These are phyloP conservation scores for Toxotes lorentzi DNA, from an alignment of 2,797 vertebrate species.

Conservation along the genomic window DNA sequence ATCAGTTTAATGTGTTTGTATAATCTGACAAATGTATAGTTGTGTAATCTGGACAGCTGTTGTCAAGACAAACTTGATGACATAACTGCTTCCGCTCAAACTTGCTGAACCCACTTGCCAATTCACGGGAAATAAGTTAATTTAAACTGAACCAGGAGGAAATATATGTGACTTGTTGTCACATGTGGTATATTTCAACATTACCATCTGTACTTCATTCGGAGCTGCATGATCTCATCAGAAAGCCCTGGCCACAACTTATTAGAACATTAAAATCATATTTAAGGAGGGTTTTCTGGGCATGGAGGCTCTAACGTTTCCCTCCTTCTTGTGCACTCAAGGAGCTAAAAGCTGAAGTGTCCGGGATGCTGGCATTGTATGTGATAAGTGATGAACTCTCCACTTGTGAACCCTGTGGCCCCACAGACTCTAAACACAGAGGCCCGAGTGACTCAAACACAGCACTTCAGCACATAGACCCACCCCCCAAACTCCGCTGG, in stretches of 20 bases:
- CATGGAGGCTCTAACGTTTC: background rate
- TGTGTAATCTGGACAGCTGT: slow-evolving; percentile 38
- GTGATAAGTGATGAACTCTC: slow-evolving; percentile 38
- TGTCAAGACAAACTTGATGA: slow-evolving; percentile 35
- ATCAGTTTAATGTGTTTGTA: slow-evolving; percentile 12
- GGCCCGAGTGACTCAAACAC: slow-evolving; percentile 49
- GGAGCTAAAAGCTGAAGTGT: background rate
- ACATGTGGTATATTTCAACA: slow-evolving; percentile 7
- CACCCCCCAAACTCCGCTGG: slow-evolving; percentile 15
- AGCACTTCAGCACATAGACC: slow-evolving; percentile 44
- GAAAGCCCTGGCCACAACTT: background rate
- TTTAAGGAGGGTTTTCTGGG: background rate
- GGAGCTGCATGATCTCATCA: slow-evolving; percentile 29
- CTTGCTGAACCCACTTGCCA: slow-evolving; percentile 17
- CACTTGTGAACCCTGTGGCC: slow-evolving; percentile 48
- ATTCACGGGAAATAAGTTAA: background rate
- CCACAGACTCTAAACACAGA: slow-evolving; percentile 71
- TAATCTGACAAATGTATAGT: slow-evolving; percentile 10
- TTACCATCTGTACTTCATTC: background rate
- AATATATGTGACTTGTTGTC: background rate
- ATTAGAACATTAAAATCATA: background rate
- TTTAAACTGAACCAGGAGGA: background rate
- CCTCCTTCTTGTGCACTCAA: background rate
- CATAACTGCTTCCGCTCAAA: slow-evolving; percentile 26
- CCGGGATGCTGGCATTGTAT: slow-evolving; percentile 9